Conservation (phyloP, 2,113 vertebrate genomes). For the Seriola rivoliana region DNA sequence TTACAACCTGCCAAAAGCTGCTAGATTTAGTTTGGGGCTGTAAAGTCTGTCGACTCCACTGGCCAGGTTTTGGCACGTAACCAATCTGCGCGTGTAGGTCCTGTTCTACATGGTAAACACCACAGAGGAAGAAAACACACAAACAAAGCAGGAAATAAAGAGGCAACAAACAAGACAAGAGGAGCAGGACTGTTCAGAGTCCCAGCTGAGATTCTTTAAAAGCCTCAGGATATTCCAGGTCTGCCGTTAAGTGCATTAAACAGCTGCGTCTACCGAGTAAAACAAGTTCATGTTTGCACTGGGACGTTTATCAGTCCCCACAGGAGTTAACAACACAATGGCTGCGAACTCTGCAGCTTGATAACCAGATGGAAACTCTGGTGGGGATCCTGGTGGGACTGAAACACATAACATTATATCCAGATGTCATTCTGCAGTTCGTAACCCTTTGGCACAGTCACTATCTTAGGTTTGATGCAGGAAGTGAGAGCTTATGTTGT, state of each 20-base stretch:
- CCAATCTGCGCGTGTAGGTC: slow-evolving; percentile 17
- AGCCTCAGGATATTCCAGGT: not conserved
- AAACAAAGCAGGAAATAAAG: not conserved
- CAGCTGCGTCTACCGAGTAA: not conserved
- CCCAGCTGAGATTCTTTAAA: not conserved
- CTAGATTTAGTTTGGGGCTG: slow-evolving; percentile 13
- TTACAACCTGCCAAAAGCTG: slow-evolving; percentile 29
- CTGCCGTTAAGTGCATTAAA: not conserved
- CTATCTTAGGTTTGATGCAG: too few relatives aligned
- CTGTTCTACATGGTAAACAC: not conserved
- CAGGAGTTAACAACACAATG: not conserved
- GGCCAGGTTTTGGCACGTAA: slow-evolving; percentile 22
- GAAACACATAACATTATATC: not conserved
- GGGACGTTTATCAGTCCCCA: not conserved
- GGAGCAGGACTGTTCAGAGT: not conserved
- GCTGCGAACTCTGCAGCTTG: not conserved
- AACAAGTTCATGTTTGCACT: not conserved
- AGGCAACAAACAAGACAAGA: not conserved
- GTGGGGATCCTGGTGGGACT: not conserved
- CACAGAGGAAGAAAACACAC: slow-evolving; percentile 7
- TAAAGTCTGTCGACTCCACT: not conserved
- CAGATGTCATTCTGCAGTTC: not conserved
- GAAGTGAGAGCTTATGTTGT: too few relatives aligned
- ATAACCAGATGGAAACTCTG: not conserved
- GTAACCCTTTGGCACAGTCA: not conserved